phyloP scores from a whole-genome alignment of 2,797 vertebrate species.

The Eurystomus glaucurus region DNA sequence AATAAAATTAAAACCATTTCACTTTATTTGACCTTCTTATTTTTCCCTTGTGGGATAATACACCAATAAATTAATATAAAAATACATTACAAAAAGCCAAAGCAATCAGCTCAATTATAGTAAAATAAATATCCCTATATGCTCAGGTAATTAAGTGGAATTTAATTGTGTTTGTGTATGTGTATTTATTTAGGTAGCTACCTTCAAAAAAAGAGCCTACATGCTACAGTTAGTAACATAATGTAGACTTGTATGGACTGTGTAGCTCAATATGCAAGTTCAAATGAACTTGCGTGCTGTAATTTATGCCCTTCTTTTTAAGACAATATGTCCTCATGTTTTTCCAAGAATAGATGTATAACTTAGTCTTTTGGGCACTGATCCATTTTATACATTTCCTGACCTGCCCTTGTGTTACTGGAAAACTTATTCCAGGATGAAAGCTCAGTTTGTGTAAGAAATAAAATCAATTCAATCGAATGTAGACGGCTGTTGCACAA shows the following conservation, averaged over 20 bases:
- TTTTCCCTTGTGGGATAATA: neutral
- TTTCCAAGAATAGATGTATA: conserved; percentile 45
- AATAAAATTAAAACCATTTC: neutral
- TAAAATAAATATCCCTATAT: neutral
- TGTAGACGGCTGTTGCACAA: conserved; percentile 1
- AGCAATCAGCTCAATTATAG: neutral
- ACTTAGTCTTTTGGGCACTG: conserved; percentile 60
- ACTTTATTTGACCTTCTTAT: neutral
- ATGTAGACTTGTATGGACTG: neutral
- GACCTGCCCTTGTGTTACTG: conserved; percentile 37
- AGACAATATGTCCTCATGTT: neutral
- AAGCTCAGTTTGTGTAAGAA: conserved; percentile 36
- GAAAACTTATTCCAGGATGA: conserved; percentile 39
- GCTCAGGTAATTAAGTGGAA: neutral
- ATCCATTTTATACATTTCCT: conserved; percentile 66
- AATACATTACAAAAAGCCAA: neutral
- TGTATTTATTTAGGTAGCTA: neutral
- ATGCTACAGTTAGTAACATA: neutral
- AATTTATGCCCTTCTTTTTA: conserved; percentile 55
- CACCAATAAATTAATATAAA: neutral
- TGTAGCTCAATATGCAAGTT: neutral
- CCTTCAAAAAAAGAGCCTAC: neutral
- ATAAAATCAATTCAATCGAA: conserved; percentile 44
- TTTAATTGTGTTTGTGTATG: neutral
- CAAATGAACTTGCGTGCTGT: neutral